These are phyloP conservation scores for Autographa pulchrina DNA, from an alignment of 2,888 invertebrate genomes.

Conservation along the genomic window DNA sequence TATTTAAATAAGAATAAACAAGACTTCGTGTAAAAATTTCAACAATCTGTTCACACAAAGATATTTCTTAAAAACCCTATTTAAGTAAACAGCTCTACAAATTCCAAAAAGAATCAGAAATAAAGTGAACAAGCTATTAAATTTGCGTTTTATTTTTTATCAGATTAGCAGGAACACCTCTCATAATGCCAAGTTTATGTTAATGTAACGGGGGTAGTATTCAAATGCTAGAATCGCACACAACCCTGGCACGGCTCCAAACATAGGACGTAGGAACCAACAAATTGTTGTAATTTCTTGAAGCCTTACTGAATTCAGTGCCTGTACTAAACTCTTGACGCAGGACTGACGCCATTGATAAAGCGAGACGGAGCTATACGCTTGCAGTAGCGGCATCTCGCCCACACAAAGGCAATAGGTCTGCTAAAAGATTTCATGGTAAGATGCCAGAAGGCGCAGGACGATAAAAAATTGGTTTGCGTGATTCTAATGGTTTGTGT, in stretches of 20 bases:
- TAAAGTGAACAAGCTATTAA: conserved; percentile 15
- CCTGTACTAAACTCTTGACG: too few relatives aligned
- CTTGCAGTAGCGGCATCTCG: too few relatives aligned
- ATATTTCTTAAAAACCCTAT: too few relatives aligned
- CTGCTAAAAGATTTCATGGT: too few relatives aligned
- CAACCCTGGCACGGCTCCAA: conserved; percentile 48
- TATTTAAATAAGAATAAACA: neutral
- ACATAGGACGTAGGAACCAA: neutral
- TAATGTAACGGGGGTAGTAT: conserved; percentile 45
- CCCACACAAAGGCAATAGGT: too few relatives aligned
- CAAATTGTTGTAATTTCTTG: neutral
- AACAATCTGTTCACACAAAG: too few relatives aligned
- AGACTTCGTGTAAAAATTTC: too few relatives aligned
- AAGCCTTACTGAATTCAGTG: neutral
- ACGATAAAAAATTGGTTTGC: neutral
- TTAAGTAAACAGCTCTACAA: neutral
- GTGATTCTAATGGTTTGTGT: neutral
- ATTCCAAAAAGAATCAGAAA: neutral
- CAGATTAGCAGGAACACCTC: conserved; percentile 31
- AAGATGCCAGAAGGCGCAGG: too few relatives aligned
- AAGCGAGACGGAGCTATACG: too few relatives aligned
- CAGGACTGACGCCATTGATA: too few relatives aligned
- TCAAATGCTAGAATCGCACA: conserved; percentile 32
- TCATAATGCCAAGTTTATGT: conserved; percentile 37
- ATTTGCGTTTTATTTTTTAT: conserved; percentile 38